Conservation (phyloP, 1,140 invertebrate species). For the Hylaeus anthracinus region DNA sequence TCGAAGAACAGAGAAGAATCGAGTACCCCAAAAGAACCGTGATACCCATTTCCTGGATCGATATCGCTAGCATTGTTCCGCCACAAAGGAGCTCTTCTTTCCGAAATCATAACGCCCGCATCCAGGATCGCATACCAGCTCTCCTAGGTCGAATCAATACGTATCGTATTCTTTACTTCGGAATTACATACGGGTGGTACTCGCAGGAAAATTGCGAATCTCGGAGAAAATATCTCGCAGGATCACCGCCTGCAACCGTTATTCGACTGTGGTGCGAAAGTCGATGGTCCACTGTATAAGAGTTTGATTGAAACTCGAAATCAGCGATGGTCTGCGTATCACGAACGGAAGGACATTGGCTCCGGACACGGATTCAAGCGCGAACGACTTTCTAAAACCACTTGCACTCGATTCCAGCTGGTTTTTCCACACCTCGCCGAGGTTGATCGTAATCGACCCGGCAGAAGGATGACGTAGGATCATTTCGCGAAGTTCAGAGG, state of each 20-base stretch:
- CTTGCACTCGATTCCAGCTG: slow-evolving; percentile 44
- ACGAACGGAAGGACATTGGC: slow-evolving; percentile 34
- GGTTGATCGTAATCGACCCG: not conserved
- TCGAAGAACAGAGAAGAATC: not conserved
- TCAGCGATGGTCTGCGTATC: not conserved
- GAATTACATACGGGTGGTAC: not conserved
- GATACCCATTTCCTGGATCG: slow-evolving; percentile 6
- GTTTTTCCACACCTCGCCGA: slow-evolving; percentile 4
- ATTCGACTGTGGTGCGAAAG: no score
- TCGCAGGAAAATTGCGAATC: not conserved
- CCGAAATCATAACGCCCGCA: slow-evolving; percentile 25
- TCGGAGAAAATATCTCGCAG: not conserved
- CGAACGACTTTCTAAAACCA: slow-evolving; percentile 52
- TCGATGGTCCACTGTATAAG: no score
- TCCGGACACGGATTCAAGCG: slow-evolving; percentile 28
- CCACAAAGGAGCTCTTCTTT: slow-evolving; percentile 23
- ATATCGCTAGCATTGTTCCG: slow-evolving; percentile 16
- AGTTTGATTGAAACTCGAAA: slow-evolving; percentile 11
- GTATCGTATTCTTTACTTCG: not conserved
- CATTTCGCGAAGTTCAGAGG: slow-evolving; percentile 8
- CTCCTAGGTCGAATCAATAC: not conserved
- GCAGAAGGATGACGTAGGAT: not conserved
- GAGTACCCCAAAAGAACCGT: not conserved
- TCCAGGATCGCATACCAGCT: not conserved
- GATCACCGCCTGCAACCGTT: no score